These are phyloP conservation scores for Schizaphis graminum DNA, from an alignment of 2,888 invertebrate species.

Conservation along the genomic window DNA sequence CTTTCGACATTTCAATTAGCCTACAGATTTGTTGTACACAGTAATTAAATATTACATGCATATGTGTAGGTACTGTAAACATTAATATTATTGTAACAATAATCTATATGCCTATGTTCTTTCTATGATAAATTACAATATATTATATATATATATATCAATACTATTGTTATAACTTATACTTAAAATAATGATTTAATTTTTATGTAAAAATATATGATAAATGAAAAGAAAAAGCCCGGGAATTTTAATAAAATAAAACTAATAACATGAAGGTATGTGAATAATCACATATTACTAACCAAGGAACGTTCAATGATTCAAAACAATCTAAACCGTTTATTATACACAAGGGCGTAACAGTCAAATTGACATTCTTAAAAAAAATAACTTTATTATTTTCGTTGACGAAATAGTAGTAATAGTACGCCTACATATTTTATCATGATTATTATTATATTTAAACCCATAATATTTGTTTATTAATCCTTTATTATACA, in stretches of 20 bases:
- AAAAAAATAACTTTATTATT: background rate
- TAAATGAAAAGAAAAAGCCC: background rate
- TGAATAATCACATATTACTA: background rate
- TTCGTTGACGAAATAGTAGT: background rate
- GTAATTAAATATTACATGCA: too few species aligned
- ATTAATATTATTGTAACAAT: too few species aligned
- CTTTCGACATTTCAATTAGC: too few species aligned
- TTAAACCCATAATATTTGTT: background rate
- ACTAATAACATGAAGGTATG: background rate
- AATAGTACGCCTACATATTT: background rate
- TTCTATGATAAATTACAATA: too few species aligned
- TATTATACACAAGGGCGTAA: background rate
- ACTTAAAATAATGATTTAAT: background rate
- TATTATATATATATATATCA: background rate
- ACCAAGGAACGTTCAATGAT: background rate
- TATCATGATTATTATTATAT: background rate
- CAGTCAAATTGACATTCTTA: background rate
- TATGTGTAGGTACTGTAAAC: too few species aligned
- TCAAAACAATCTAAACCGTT: background rate
- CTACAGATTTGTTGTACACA: too few species aligned
- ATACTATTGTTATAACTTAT: background rate
- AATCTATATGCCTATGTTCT: too few species aligned
- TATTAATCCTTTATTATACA: background rate
- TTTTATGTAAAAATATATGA: background rate
- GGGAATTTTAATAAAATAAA: background rate